phyloP scores from a whole-genome alignment of 2,113 vertebrate species.

The Aspiorhynchus laticeps region DNA sequence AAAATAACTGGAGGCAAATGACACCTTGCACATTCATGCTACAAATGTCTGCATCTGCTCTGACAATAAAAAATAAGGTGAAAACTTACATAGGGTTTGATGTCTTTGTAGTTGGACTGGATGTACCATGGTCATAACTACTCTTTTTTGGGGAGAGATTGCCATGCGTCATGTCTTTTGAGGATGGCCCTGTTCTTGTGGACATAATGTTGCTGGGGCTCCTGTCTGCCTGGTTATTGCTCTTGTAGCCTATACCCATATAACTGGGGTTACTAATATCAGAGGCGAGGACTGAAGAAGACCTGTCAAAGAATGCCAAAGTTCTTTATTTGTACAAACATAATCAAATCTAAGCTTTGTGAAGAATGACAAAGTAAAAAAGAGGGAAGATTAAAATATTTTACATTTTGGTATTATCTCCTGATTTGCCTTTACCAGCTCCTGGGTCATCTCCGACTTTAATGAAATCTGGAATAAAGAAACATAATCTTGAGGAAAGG shows the following conservation, averaged over 20 bases:
- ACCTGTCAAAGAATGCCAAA: constrained; percentile 57
- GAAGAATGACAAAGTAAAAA: not conserved
- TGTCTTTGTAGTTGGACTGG: constrained; percentile 69
- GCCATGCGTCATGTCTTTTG: constrained; percentile 74
- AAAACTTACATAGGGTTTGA: constrained; percentile 76
- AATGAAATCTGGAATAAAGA: constrained; percentile 86
- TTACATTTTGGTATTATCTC: constrained; percentile 68
- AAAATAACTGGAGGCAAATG: no score
- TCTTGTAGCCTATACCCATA: constrained; percentile 78
- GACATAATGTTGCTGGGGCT: constrained; percentile 83
- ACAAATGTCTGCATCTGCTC: no score
- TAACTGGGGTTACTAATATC: constrained; percentile 89
- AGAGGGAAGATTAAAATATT: not conserved
- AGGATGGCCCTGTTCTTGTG: constrained; percentile 68
- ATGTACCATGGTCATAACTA: constrained; percentile 60
- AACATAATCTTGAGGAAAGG: not conserved
- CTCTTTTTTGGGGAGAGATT: constrained; percentile 76
- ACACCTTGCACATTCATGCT: no score
- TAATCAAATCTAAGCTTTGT: not conserved
- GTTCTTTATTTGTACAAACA: not conserved
- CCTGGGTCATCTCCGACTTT: constrained; percentile 88
- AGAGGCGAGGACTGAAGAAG: constrained; percentile 59
- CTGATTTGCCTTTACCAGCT: constrained; percentile 76
- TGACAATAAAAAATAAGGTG: not conserved
- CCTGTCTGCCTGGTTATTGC: constrained; percentile 74